These are phyloP conservation scores for Sinelater perroti DNA, from an alignment of 2,888 invertebrate genomes.

Conservation along the genomic window DNA sequence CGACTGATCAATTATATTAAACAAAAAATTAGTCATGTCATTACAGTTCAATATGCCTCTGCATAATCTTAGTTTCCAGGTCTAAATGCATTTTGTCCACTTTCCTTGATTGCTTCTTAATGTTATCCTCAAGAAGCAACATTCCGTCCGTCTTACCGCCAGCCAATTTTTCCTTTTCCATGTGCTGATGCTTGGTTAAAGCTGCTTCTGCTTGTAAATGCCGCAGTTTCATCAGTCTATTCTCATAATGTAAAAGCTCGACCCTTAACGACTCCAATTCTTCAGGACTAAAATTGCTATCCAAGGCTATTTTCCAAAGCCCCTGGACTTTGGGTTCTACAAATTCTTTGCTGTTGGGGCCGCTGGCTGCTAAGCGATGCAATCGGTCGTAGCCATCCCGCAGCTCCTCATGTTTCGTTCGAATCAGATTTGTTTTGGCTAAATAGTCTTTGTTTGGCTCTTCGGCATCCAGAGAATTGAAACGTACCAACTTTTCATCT, in stretches of 20 bases:
- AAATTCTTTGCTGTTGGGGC: slow-evolving; percentile 85
- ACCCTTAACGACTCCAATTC: slow-evolving; percentile 87
- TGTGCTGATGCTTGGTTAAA: slow-evolving; percentile 72
- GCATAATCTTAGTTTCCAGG: slow-evolving; percentile 79
- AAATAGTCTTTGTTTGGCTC: slow-evolving; percentile 71
- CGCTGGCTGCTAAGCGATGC: slow-evolving; percentile 77
- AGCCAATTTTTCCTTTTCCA: slow-evolving; percentile 64
- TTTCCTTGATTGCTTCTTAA: slow-evolving; percentile 85
- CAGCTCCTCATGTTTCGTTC: slow-evolving; percentile 78
- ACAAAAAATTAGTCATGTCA: too few relatives aligned
- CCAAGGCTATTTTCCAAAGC: slow-evolving; percentile 83
- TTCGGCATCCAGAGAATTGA: slow-evolving; percentile 72
- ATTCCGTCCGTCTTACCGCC: slow-evolving; percentile 72
- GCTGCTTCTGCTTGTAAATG: slow-evolving; percentile 85
- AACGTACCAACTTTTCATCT: slow-evolving; percentile 75
- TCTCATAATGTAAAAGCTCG: slow-evolving; percentile 88
- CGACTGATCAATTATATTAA: too few relatives aligned
- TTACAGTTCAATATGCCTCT: slow-evolving; percentile 80
- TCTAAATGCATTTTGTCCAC: slow-evolving; percentile 86
- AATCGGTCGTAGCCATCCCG: slow-evolving; percentile 82
- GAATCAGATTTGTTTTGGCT: slow-evolving; percentile 73
- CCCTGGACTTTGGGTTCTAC: slow-evolving; percentile 91
- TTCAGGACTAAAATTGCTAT: slow-evolving; percentile 80
- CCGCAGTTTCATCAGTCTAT: slow-evolving; percentile 81
- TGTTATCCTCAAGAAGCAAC: slow-evolving; percentile 75